These are phyloP conservation scores for Tetrax tetrax DNA, from an alignment of 2,113 vertebrate species.

Conservation along the genomic window DNA sequence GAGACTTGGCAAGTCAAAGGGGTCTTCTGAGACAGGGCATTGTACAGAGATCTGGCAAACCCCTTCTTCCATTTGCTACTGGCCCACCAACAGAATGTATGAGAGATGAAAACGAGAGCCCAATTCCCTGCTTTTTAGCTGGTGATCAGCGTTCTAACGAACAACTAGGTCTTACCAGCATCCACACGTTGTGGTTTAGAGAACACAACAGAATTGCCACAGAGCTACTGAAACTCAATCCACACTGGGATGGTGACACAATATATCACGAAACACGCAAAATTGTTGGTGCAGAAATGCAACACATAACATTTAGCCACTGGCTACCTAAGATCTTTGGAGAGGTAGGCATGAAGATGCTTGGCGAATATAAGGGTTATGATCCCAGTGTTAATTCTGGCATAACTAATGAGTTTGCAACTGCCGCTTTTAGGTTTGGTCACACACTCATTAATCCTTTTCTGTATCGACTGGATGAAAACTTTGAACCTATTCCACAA, in stretches of 20 bases:
- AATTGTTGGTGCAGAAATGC: slow-evolving; percentile 95
- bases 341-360: slow-evolving; percentile 88
- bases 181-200: slow-evolving; percentile 97
- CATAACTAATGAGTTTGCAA: slow-evolving; percentile 93
- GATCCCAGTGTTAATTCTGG: slow-evolving; percentile 91
- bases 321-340: slow-evolving; percentile 98
- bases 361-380: slow-evolving; percentile 88
- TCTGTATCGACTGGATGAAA: slow-evolving; percentile 88
- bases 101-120: slow-evolving; percentile 96
- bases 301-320: slow-evolving; percentile 96
- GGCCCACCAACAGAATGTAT: slow-evolving; percentile 97
- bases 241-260: slow-evolving; percentile 98
- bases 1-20: slow-evolving; percentile 92
- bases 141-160: slow-evolving; percentile 97
- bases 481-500: slow-evolving; percentile 89
- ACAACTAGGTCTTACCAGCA: slow-evolving; percentile 92
- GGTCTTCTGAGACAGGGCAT: slow-evolving; percentile 94
- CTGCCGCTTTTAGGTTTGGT: slow-evolving; percentile 95
- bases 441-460: slow-evolving; percentile 97
- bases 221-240: slow-evolving; percentile 90
- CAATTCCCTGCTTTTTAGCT: slow-evolving; percentile 96
- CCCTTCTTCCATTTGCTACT: slow-evolving; percentile 91
- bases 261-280: slow-evolving; percentile 97
- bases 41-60: slow-evolving; percentile 93
- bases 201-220: slow-evolving; percentile 95